phyloP scores from a whole-genome alignment of 2,888 invertebrate genomes.

The Trissolcus japonicus region DNA sequence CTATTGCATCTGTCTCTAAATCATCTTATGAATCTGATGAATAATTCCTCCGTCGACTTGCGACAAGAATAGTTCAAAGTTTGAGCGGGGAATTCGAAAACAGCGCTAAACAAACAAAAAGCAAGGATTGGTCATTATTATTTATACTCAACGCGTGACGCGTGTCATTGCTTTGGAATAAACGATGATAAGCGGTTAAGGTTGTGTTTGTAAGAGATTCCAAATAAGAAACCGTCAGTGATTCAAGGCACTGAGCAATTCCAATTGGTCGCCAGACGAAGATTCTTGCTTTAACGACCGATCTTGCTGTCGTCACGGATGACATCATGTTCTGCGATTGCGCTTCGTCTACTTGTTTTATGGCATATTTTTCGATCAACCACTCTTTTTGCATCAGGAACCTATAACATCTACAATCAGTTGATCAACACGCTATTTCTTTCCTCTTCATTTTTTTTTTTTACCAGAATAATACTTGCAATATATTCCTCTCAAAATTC shows the following conservation, averaged over 20 bases:
- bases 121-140: slow-evolving; percentile 36
- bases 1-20: too few species aligned
- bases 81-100: slow-evolving; percentile 22
- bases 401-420: slow-evolving; percentile 4
- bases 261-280: slow-evolving; percentile 25
- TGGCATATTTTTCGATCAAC: slow-evolving; percentile 26
- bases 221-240: slow-evolving; percentile 38
- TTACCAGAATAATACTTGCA: too few species aligned
- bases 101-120: slow-evolving; percentile 30
- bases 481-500: too few species aligned
- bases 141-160: slow-evolving; percentile 29
- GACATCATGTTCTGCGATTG: slow-evolving; percentile 38
- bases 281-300: slow-evolving; percentile 38
- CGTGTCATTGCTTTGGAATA: slow-evolving; percentile 32
- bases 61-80: slow-evolving; percentile 7
- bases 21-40: too few species aligned
- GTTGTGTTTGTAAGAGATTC: slow-evolving; percentile 31
- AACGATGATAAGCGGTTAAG: slow-evolving; percentile 33
- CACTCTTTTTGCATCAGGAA: slow-evolving; percentile 18
- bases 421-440: background rate
- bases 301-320: slow-evolving; percentile 44
- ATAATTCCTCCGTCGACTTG: too few species aligned
- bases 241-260: slow-evolving; percentile 37
- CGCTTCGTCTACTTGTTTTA: slow-evolving; percentile 9
- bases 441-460: too few species aligned